These are phyloP conservation scores for Catajapyx aquilonaris DNA, from an alignment of 1,140 invertebrate species.

Conservation along the genomic window DNA sequence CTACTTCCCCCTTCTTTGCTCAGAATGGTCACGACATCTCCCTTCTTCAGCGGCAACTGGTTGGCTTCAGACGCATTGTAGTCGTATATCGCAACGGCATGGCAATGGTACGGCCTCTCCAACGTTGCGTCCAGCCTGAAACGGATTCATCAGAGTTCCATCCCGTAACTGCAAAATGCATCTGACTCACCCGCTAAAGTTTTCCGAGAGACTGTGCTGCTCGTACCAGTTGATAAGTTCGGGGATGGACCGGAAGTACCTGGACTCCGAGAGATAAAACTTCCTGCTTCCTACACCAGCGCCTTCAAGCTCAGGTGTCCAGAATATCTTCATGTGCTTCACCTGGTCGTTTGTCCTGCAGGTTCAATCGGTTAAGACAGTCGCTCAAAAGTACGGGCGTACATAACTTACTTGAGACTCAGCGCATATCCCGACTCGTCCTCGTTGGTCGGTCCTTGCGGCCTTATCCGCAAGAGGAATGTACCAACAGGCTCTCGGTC, in stretches of 20 bases:
- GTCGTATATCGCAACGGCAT: constrained; percentile 51
- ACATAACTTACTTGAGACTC: constrained; percentile 60
- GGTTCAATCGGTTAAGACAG: constrained; percentile 10
- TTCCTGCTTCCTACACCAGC: constrained; percentile 29
- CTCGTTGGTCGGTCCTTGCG: constrained; percentile 23
- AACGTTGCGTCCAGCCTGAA: constrained; percentile 44
- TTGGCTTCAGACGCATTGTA: constrained; percentile 47
- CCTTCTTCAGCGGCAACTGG: constrained; percentile 51
- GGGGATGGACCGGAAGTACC: constrained; percentile 71
- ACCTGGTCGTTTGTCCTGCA: constrained; percentile 55
- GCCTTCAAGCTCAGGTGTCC: constrained; percentile 25
- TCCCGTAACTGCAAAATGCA: too few species aligned
- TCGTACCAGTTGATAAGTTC: constrained; percentile 81
- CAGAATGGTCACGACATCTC: constrained; percentile 52
- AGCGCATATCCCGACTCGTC: constrained; percentile 58
- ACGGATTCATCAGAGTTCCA: too few species aligned
- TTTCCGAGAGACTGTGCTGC: constrained; percentile 64
- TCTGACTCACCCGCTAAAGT: constrained; percentile 52
- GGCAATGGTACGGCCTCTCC: constrained; percentile 48
- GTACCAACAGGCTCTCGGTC: constrained; percentile 65
- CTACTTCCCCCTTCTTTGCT: constrained; percentile 54
- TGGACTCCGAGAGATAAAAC: constrained; percentile 69
- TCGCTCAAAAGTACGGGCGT: background rate
- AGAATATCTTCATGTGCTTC: constrained; percentile 77
- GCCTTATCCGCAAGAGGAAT: constrained; percentile 65